Percentiles rank a stretch among this genome's conserved stretches.
Evolutionary conservation across 1,140 invertebrate species (phyloP).

Genomic region (Caerostris darwini): DNA sequence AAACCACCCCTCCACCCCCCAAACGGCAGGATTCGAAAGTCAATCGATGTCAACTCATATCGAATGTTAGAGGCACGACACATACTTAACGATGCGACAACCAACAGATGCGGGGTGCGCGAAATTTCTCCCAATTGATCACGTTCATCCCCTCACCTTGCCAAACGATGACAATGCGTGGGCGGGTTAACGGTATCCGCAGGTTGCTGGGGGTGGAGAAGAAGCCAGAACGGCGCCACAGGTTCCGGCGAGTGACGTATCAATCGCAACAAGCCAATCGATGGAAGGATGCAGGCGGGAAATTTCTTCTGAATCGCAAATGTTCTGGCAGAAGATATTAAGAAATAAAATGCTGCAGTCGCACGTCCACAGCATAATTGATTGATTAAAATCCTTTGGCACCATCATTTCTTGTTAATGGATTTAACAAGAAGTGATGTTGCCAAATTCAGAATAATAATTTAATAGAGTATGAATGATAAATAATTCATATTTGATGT

Average conservation of each 20-base stretch:
- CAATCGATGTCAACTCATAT: background rate
- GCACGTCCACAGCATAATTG: background rate
- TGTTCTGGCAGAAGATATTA: background rate
- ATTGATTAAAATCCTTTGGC: too few species aligned
- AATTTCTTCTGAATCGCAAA: background rate
- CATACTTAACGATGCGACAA: background rate
- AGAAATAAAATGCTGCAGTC: background rate
- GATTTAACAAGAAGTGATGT: too few species aligned
- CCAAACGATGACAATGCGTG: background rate
- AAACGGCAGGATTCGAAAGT: background rate
- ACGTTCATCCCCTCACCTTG: background rate
- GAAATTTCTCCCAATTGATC: slow-evolving; percentile 2
- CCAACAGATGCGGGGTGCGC: background rate
- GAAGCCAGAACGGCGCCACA: background rate
- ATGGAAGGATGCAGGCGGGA: background rate
- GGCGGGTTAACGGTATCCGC: background rate
- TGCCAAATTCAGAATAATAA: too few species aligned
- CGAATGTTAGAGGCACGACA: background rate
- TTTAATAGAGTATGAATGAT: too few species aligned
- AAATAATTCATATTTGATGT: too few species aligned
- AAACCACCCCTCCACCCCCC: background rate
- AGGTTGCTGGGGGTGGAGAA: background rate
- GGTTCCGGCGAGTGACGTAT: slow-evolving; percentile 9
- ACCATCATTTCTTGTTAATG: too few species aligned
- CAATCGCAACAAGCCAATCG: slow-evolving; percentile 10